Evolutionary conservation across 1,140 invertebrate species (phyloP), one percentile per base, ranked within the genome.

Genomic region (Mya arenaria): DNA sequence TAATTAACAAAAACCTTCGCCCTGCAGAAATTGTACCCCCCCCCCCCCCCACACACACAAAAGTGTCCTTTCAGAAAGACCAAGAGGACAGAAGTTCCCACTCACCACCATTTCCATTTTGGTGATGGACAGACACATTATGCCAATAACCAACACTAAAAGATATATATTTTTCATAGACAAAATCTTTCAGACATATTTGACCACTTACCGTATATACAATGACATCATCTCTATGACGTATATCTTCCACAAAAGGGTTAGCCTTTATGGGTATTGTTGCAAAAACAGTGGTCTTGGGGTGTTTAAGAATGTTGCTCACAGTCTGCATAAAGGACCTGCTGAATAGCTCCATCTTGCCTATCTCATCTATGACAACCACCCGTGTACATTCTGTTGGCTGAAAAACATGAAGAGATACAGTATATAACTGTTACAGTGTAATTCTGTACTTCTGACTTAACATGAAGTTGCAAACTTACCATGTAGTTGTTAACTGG

Each of bases 301-400:
- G 41, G n/a, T 85, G 80, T 15, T 88, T 83, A 68, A 94, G 91
- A 34, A 93, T 72, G 44, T 92, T 86, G 28, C 90, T 85, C 0
- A 94, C 89, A 6, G 85, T 72, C 28, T 87, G 74, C 69, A 93
- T 84, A 88, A 96, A 95, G 60, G 89, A 89, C 62, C 93, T 87
- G 83, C 95, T 95, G 41, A 95, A 95, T 55, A 95, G 82, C 89
- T 96, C 95, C 95, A 96, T 95, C 92, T 95, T 95, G n/a, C 95
- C 95, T 72, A 95, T 94, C 90, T 96, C 95, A 91, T 96, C 95
- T 37, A 95, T 92, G 17, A 95, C 88, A 30, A 84, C 78, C 13
- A 91, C 79, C 30, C 55, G 44, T 17, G 68, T 73, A 41, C 17
- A 48, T 55, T 74, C 79, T 39, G 39, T 25, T 55, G 69, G 41